Conservation (phyloP, 37 sponge, comb jelly and placozoan genomes). For the Diacarnus erythraeanus region DNA sequence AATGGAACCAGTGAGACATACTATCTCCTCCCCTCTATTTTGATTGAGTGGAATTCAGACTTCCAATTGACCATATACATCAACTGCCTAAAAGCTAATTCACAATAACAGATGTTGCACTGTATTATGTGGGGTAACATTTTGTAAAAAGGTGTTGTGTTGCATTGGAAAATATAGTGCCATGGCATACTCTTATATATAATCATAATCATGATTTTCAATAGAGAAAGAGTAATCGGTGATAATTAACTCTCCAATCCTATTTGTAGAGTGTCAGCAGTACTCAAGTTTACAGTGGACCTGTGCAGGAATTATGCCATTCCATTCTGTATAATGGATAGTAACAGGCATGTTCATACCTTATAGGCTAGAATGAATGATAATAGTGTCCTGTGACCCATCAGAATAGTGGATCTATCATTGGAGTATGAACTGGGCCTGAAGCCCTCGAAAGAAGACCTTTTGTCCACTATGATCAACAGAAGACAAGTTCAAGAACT, state of each 20-base stretch:
- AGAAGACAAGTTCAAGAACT: conserved; percentile 9
- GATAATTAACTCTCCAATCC: not conserved
- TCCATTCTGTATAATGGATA: conserved; percentile 52
- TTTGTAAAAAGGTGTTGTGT: too few species aligned
- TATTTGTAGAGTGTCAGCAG: not conserved
- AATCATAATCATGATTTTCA: too few species aligned
- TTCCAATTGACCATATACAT: too few species aligned
- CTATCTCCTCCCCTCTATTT: too few species aligned
- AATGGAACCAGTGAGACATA: conserved; percentile 50
- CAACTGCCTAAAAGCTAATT: too few species aligned
- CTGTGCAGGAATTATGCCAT: conserved; percentile 70
- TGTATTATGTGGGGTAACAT: too few species aligned
- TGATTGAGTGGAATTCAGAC: too few species aligned
- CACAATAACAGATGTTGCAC: too few species aligned
- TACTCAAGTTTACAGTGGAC: conserved; percentile 54
- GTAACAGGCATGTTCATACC: not conserved
- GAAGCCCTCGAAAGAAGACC: conserved; percentile 54
- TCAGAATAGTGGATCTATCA: conserved; percentile 56
- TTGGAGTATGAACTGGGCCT: conserved; percentile 64
- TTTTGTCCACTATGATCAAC: conserved; percentile 5
- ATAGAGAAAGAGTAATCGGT: too few species aligned
- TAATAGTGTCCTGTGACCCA: not conserved
- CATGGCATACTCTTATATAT: too few species aligned
- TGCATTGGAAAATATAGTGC: too few species aligned
- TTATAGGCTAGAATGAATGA: not conserved